Conservation (phyloP, 2,113 vertebrate species). For the Perca schrenkii region DNA sequence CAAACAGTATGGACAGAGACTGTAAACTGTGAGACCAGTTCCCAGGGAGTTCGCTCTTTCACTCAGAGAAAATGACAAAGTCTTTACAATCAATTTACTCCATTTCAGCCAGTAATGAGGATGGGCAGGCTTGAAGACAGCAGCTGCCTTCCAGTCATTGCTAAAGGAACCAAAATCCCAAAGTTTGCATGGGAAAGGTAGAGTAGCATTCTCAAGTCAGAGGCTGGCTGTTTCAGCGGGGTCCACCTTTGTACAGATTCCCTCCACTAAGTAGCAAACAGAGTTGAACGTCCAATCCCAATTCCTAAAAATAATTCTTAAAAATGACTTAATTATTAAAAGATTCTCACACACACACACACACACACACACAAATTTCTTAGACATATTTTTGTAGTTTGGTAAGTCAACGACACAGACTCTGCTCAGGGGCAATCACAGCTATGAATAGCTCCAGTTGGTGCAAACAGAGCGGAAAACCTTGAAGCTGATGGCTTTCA, state of each 20-base stretch:
- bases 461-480: constrained; percentile 55
- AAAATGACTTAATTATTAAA: constrained; percentile 43
- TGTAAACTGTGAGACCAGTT: background rate
- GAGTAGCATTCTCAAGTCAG: constrained; percentile 6
- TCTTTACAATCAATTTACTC: constrained; percentile 56
- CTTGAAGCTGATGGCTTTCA: constrained; percentile 71
- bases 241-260: background rate
- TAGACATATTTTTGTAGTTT: constrained; percentile 27
- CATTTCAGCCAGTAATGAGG: constrained; percentile 56
- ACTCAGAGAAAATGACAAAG: constrained; percentile 46
- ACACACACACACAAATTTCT: background rate
- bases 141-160: constrained; percentile 40
- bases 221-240: constrained; percentile 13
- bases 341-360: background rate
- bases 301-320: constrained; percentile 31
- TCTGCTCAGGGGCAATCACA: constrained; percentile 61
- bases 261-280: background rate
- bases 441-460: constrained; percentile 70
- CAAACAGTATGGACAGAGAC: constrained; percentile 13
- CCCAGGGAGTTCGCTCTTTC: constrained; percentile 22
- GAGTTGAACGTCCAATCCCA: constrained; percentile 1
- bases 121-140: constrained; percentile 44
- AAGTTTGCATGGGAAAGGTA: constrained; percentile 25
- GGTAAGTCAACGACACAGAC: constrained; percentile 63
- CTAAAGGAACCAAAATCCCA: constrained; percentile 7